A percentile compares a stretch with the other conserved stretches of the same genome.
Conservation (phyloP, 1,140 invertebrate genomes). For the Zaprionus kolodkinae region DNA sequence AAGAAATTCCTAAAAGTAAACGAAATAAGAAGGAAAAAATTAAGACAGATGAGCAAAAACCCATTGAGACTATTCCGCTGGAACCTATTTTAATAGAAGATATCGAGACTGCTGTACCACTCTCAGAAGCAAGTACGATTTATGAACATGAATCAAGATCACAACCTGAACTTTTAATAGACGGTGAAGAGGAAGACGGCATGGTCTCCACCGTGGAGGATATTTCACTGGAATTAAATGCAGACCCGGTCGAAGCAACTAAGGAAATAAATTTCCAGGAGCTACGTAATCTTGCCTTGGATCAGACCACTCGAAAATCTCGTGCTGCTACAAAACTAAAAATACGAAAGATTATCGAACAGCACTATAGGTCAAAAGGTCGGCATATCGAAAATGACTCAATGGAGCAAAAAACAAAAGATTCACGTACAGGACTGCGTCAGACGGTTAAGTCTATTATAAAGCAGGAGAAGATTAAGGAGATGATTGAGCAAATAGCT, state of each 20-base stretch:
- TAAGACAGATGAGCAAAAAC: not conserved
- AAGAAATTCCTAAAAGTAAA: conserved; percentile 49
- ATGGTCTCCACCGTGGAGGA: conserved; percentile 66
- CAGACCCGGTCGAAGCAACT: conserved; percentile 27
- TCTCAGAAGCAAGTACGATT: not conserved
- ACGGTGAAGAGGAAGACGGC: conserved; percentile 66
- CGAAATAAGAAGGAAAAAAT: conserved; percentile 46
- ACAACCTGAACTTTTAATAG: not conserved
- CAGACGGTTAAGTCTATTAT: conserved; percentile 85
- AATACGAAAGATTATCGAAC: conserved; percentile 72
- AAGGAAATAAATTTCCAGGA: conserved; percentile 81
- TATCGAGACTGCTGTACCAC: conserved; percentile 53
- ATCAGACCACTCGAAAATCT: conserved; percentile 63
- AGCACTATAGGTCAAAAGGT: conserved; percentile 78
- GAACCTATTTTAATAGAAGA: conserved; percentile 39
- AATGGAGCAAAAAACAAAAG: conserved; percentile 41
- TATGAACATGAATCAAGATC: conserved; percentile 1
- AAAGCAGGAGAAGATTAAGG: conserved; percentile 85
- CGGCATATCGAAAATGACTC: conserved; percentile 75
- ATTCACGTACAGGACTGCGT: conserved; percentile 69
- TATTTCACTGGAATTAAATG: conserved; percentile 52
- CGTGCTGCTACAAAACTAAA: conserved; percentile 69
- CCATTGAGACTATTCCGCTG: not conserved
- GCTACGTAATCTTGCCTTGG: conserved; percentile 67
- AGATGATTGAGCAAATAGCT: conserved; percentile 84